Evolutionary conservation across 2,113 vertebrate species (phyloP).

Genomic region (Clarias magur): DNA sequence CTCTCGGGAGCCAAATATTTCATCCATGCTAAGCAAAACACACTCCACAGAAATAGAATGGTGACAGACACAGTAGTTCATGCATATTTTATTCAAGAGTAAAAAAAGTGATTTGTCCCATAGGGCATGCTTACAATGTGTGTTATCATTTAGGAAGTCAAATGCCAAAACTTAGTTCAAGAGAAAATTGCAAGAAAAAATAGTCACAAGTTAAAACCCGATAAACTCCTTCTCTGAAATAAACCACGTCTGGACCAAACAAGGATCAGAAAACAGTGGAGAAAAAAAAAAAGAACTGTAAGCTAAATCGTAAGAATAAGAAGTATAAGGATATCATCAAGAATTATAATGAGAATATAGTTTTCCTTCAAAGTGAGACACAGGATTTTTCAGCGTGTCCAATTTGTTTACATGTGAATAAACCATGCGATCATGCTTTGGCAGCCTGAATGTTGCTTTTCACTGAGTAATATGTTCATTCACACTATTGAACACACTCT

Average conservation of each 20-base stretch:
- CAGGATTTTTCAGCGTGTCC: slow-evolving; percentile 72
- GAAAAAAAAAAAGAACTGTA: slow-evolving; percentile 66
- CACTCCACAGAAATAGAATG: slow-evolving; percentile 8
- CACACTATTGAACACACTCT: slow-evolving; percentile 80
- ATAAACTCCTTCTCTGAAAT: slow-evolving; percentile 77
- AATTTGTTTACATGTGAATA: slow-evolving; percentile 78
- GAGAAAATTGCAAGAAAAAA: slow-evolving; percentile 76
- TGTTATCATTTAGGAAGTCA: slow-evolving; percentile 79
- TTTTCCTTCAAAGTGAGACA: slow-evolving; percentile 78
- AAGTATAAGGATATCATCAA: slow-evolving; percentile 69
- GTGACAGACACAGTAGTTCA: slow-evolving; percentile 68
- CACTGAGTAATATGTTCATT: slow-evolving; percentile 84
- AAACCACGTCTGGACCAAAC: slow-evolving; percentile 77
- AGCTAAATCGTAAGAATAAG: slow-evolving; percentile 76
- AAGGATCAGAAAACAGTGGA: slow-evolving; percentile 77
- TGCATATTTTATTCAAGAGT: slow-evolving; percentile 90
- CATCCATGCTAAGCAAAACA: background rate
- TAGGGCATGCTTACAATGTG: slow-evolving; percentile 86
- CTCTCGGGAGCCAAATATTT: background rate
- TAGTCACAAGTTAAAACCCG: slow-evolving; percentile 77
- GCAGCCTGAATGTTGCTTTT: slow-evolving; percentile 82
- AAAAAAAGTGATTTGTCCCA: slow-evolving; percentile 85
- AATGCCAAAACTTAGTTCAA: slow-evolving; percentile 79
- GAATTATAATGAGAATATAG: slow-evolving; percentile 79
- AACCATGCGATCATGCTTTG: slow-evolving; percentile 85